phyloP scores from a whole-genome alignment of 2,113 vertebrate genomes.

The Macrotus californicus region DNA sequence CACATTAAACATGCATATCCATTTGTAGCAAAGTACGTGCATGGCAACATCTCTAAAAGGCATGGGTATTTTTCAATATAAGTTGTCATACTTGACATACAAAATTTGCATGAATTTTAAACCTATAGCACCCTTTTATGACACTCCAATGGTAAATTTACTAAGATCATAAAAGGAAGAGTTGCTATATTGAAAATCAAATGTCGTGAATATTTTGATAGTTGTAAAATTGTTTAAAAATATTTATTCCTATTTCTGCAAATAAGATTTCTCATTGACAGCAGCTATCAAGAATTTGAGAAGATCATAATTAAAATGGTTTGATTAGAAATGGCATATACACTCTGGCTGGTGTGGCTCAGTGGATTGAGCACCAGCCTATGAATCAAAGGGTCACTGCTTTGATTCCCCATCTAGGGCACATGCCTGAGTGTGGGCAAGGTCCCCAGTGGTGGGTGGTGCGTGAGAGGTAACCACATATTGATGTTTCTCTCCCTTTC shows the following conservation, averaged over 20 bases:
- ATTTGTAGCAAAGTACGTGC: neutral
- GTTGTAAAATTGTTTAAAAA: neutral
- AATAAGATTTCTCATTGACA: neutral
- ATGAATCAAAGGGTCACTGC: too few relatives aligned
- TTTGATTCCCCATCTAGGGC: too few relatives aligned
- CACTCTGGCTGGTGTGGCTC: too few relatives aligned
- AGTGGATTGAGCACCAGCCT: too few relatives aligned
- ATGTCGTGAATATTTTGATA: neutral
- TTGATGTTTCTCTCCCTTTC: too few relatives aligned
- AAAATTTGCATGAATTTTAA: neutral
- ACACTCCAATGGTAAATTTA: neutral
- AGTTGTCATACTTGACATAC: neutral
- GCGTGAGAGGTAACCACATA: too few relatives aligned
- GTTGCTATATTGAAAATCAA: constrained; percentile 7
- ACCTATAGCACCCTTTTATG: neutral
- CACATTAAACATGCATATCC: neutral
- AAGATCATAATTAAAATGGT: neutral
- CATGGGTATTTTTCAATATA: neutral
- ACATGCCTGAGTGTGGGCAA: too few relatives aligned
- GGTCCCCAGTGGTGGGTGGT: too few relatives aligned
- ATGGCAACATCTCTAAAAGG: neutral
- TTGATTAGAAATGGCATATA: neutral
- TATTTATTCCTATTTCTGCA: neutral
- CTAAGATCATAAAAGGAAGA: neutral
- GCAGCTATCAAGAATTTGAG: neutral